phyloP scores from a whole-genome alignment of 1,140 invertebrate species.

The Phortica variegata region DNA sequence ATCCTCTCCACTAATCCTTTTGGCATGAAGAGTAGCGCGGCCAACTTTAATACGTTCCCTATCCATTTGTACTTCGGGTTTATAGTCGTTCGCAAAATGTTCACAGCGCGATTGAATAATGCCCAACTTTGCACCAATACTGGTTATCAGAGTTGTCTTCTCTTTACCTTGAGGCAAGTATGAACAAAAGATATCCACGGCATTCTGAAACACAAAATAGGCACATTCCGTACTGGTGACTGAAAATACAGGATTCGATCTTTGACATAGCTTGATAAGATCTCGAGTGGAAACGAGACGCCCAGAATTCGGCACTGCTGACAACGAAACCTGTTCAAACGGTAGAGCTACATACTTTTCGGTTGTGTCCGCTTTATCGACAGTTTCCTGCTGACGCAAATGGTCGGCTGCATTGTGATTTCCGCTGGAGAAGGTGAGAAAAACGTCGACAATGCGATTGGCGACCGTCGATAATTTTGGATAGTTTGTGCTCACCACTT shows the following conservation, averaged over 20 bases:
- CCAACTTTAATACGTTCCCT: conserved; percentile 60
- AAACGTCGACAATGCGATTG: conserved; percentile 79
- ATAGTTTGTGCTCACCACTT: conserved; percentile 69
- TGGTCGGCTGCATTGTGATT: conserved; percentile 60
- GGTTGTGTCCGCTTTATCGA: conserved; percentile 41
- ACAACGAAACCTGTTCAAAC: conserved; percentile 32
- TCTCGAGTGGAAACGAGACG: conserved; percentile 80
- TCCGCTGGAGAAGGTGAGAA: conserved; percentile 75
- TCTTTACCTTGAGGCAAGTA: conserved; percentile 61
- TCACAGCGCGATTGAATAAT: conserved; percentile 81
- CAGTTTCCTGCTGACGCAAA: conserved; percentile 52
- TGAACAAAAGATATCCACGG: conserved; percentile 86
- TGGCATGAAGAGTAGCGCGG: conserved; percentile 59
- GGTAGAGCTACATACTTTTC: conserved; percentile 41
- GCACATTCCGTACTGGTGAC: conserved; percentile 73
- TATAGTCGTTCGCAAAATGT: conserved; percentile 76
- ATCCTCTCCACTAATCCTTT: conserved; percentile 22
- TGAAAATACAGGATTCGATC: conserved; percentile 74
- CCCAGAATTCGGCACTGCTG: conserved; percentile 48
- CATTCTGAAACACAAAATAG: conserved; percentile 82
- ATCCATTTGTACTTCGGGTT: conserved; percentile 68
- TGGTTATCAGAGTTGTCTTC: conserved; percentile 67
- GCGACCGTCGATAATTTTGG: conserved; percentile 73
- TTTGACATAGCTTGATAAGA: conserved; percentile 88
- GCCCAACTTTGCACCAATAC: conserved; percentile 79